Percentiles rank a stretch among this genome's conserved stretches.
These are phyloP conservation scores for Poecilus cupreus DNA, from an alignment of 2,888 invertebrate genomes.

Conservation along the genomic window DNA sequence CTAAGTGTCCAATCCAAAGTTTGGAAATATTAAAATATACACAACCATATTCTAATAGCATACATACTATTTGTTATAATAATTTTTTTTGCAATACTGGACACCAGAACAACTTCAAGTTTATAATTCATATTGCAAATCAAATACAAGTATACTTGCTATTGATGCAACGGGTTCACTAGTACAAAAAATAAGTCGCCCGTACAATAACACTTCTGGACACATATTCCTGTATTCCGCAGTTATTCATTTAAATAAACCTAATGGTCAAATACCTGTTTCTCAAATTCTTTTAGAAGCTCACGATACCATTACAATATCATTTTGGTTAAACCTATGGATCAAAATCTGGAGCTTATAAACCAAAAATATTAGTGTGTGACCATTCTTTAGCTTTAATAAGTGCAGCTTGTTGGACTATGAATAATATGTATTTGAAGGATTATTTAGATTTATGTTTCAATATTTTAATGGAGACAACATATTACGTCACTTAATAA, in stretches of 20 bases:
- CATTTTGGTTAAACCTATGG: slow-evolving; percentile 46
- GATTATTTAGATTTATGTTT: neutral
- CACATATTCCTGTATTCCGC: slow-evolving; percentile 53
- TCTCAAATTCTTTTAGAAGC: slow-evolving; percentile 56
- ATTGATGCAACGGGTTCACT: slow-evolving; percentile 56
- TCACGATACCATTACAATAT: slow-evolving; percentile 41
- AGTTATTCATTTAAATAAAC: slow-evolving; percentile 32
- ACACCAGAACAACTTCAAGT: slow-evolving; percentile 47
- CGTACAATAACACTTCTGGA: slow-evolving; percentile 41
- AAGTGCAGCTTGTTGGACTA: slow-evolving; percentile 9
- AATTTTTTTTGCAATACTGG: slow-evolving; percentile 56
- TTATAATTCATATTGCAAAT: slow-evolving; percentile 51
- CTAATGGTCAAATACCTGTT: slow-evolving; percentile 46
- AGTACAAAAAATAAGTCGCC: slow-evolving; percentile 33
- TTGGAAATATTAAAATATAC: slow-evolving; percentile 15
- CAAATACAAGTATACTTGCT: slow-evolving; percentile 7
- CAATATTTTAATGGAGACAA: neutral
- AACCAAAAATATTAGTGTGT: slow-evolving; percentile 39
- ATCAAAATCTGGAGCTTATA: slow-evolving; percentile 35
- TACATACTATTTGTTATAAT: neutral
- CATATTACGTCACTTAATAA: no score
- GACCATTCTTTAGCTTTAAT: slow-evolving; percentile 53
- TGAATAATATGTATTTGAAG: neutral
- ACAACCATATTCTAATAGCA: neutral
- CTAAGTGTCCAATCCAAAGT: neutral